phyloP scores from a whole-genome alignment of 1,140 invertebrate genomes.

The Plectus sambesii region DNA sequence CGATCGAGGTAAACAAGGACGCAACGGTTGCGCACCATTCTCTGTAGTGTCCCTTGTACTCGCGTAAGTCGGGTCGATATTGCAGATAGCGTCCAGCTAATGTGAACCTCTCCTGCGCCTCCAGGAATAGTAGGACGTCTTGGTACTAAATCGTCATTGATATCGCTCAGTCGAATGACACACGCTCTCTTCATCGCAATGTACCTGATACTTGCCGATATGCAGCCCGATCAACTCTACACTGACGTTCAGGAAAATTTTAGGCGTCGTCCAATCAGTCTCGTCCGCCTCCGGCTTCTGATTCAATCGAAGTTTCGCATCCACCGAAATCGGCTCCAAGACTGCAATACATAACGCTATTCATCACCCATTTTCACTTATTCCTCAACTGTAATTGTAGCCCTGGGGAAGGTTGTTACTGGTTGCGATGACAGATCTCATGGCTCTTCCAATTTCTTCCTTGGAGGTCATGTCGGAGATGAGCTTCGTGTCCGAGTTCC shows the following conservation, averaged over 20 bases:
- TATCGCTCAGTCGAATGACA: too few relatives aligned
- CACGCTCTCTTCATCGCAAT: too few relatives aligned
- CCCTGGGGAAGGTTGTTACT: slow-evolving; percentile 55
- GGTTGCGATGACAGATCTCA: slow-evolving; percentile 56
- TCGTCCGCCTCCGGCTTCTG: slow-evolving; percentile 77
- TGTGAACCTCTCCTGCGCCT: slow-evolving; percentile 71
- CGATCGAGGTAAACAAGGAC: too few relatives aligned
- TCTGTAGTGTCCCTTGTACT: slow-evolving; percentile 65
- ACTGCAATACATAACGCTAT: slow-evolving; percentile 54
- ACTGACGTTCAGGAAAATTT: slow-evolving; percentile 69
- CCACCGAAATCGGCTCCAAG: slow-evolving; percentile 77
- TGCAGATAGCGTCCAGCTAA: slow-evolving; percentile 65
- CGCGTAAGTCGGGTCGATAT: slow-evolving; percentile 63
- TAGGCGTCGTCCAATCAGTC: slow-evolving; percentile 70
- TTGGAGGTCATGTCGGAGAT: slow-evolving; percentile 35
- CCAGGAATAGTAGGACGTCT: slow-evolving; percentile 68
- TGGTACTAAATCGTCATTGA: slow-evolving; percentile 74
- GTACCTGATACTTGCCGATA: slow-evolving; percentile 49
- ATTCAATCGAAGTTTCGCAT: slow-evolving; percentile 73
- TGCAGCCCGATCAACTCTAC: slow-evolving; percentile 71
- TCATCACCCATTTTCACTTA: slow-evolving; percentile 5
- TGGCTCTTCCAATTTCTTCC: slow-evolving; percentile 49
- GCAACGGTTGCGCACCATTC: too few relatives aligned
- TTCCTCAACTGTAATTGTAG: slow-evolving; percentile 63
- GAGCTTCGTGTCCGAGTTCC: slow-evolving; percentile 63